phyloP scores from a whole-genome alignment of 2,797 vertebrate genomes.

The Manis pentadactyla region DNA sequence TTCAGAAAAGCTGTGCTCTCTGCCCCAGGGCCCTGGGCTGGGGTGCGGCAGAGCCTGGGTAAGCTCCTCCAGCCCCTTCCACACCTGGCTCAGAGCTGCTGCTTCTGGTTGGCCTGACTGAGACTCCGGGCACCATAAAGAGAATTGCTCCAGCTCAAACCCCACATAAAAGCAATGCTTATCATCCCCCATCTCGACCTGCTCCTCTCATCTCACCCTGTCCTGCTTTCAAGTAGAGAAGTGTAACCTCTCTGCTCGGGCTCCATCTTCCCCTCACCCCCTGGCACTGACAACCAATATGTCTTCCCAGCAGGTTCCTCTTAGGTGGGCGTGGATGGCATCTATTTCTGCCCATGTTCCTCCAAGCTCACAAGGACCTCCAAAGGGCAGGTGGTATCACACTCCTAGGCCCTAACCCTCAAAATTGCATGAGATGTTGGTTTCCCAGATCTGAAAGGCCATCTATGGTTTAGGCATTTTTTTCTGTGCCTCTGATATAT shows the following conservation, averaged over 20 bases:
- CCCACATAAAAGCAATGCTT: not conserved
- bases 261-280: accelerated
- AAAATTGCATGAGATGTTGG: not conserved
- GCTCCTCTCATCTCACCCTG: no score
- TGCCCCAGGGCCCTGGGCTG: not conserved
- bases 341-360: not conserved
- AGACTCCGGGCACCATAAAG: not conserved
- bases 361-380: not conserved
- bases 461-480: not conserved
- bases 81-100: not conserved
- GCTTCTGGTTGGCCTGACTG: accelerated
- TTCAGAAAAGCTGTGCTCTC: not conserved
- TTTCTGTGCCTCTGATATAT: not conserved
- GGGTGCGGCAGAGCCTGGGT: not conserved
- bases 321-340: not conserved
- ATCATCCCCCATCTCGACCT: accelerated
- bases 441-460: not conserved
- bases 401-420: not conserved
- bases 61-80: not conserved
- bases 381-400: not conserved
- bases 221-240: not conserved
- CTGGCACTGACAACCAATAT: not conserved
- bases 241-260: no score
- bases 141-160: no score
- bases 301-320: not conserved